Evolutionary conservation across 1,140 invertebrate species (phyloP).

Genomic region (Hylaeus volcanicus): DNA sequence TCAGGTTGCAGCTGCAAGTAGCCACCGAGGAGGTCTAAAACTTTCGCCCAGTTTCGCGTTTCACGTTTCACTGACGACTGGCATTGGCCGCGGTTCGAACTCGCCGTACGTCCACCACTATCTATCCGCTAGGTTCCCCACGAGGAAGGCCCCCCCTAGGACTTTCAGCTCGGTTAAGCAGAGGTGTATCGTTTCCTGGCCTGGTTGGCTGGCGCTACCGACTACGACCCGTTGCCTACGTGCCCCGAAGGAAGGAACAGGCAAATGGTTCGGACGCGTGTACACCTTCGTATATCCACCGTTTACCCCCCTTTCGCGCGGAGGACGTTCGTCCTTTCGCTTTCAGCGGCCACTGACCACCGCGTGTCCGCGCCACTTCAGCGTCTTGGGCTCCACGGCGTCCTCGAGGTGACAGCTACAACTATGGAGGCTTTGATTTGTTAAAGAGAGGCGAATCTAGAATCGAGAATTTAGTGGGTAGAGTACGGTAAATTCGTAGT

Average conservation of each 20-base stretch:
- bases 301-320: constrained; percentile 38
- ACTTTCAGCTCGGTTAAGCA: constrained; percentile 16
- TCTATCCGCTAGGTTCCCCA: constrained; percentile 35
- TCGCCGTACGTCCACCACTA: constrained; percentile 41
- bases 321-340: constrained; percentile 63
- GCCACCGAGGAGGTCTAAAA: constrained; percentile 44
- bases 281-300: constrained; percentile 43
- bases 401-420: too few relatives aligned
- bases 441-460: too few relatives aligned
- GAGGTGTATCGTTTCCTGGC: not conserved
- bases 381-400: not conserved
- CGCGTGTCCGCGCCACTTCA: not conserved
- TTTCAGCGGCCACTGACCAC: constrained; percentile 66
- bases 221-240: constrained; percentile 10
- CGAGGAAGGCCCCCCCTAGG: not conserved
- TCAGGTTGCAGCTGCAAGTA: not conserved
- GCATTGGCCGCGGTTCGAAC: constrained; percentile 51
- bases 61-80: constrained; percentile 75
- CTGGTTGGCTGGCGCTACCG: not conserved
- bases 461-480: too few relatives aligned
- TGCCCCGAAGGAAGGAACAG: constrained; percentile 47
- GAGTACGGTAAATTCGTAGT: too few relatives aligned
- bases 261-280: constrained; percentile 44
- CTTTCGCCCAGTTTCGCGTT: constrained; percentile 73
- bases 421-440: too few relatives aligned